phyloP scores from a whole-genome alignment of 2,113 vertebrate species.

The Marcusenius ussheri region DNA sequence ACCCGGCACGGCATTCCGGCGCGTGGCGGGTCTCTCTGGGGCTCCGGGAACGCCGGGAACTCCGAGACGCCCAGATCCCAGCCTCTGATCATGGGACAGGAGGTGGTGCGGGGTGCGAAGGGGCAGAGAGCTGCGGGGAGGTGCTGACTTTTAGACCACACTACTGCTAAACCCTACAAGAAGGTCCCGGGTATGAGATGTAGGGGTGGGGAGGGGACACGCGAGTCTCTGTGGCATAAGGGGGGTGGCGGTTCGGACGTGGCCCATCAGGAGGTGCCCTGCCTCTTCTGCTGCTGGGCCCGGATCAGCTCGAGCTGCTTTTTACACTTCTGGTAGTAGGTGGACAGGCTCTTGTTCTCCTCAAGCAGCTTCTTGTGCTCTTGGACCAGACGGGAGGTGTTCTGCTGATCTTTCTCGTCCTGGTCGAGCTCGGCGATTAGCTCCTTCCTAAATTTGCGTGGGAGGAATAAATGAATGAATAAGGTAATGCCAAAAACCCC shows the following conservation, averaged over 20 bases:
- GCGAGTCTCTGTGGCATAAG: slow-evolving; percentile 57
- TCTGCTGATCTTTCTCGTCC: slow-evolving; percentile 99
- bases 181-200: slow-evolving; percentile 46
- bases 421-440: slow-evolving; percentile 97
- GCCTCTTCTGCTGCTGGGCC: slow-evolving; percentile 94
- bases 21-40: slow-evolving; percentile 39
- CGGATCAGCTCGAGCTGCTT: slow-evolving; percentile 96
- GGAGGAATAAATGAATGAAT: background rate
- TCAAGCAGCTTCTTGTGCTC: slow-evolving; percentile 98
- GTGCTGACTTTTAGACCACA: slow-evolving; percentile 58
- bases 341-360: slow-evolving; percentile 98
- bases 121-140: slow-evolving; percentile 49
- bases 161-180: slow-evolving; percentile 60
- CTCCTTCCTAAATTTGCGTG: slow-evolving; percentile 69
- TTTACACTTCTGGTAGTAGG: slow-evolving; percentile 97
- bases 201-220: slow-evolving; percentile 14
- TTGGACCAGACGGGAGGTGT: slow-evolving; percentile 95
- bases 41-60: background rate
- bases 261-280: slow-evolving; percentile 89
- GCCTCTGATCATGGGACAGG: slow-evolving; percentile 11
- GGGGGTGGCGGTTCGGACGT: slow-evolving; percentile 14
- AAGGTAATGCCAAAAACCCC: background rate
- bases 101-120: background rate
- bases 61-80: background rate
- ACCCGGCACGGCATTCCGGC: slow-evolving; percentile 42